phyloP scores from a whole-genome alignment of 2,888 invertebrate genomes.

The Lissocephala sabroskyi region DNA sequence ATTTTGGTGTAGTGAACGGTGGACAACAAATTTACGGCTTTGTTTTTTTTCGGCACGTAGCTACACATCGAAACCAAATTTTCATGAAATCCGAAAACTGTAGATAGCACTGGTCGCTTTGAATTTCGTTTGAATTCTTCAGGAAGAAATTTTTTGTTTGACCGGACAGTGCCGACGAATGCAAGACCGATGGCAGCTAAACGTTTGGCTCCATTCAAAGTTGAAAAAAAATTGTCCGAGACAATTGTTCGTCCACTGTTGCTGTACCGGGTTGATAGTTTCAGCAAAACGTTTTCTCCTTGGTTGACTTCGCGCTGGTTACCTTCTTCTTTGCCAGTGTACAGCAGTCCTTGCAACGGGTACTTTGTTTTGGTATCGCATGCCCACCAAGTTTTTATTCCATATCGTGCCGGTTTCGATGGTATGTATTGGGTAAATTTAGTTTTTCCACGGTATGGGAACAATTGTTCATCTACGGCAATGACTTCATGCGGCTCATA shows the following conservation, averaged over 20 bases:
- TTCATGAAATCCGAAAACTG: constrained; percentile 19
- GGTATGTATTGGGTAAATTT: constrained; percentile 6
- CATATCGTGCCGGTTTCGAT: constrained; percentile 6
- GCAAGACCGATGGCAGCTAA: not conserved
- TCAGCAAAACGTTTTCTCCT: constrained; percentile 25
- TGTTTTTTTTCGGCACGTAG: constrained; percentile 21
- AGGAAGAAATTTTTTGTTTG: constrained; percentile 19
- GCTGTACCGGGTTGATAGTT: constrained; percentile 20
- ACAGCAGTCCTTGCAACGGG: constrained; percentile 20
- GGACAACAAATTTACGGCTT: constrained; percentile 21
- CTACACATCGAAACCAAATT: constrained; percentile 17
- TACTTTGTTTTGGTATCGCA: constrained; percentile 21
- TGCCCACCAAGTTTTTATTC: constrained; percentile 11
- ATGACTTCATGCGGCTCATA: not conserved
- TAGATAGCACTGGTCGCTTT: constrained; percentile 13
- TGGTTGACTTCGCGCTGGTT: constrained; percentile 19
- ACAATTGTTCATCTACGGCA: not conserved
- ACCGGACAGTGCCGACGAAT: constrained; percentile 20
- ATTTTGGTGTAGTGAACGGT: constrained; percentile 18
- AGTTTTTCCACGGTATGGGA: not conserved
- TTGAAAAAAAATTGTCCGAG: constrained; percentile 21
- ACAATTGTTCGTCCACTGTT: constrained; percentile 17
- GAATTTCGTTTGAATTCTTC: constrained; percentile 17
- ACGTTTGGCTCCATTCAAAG: not conserved
- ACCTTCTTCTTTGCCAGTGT: constrained; percentile 18